Base-by-base conservation (phyloP, 2,888 invertebrate species). In the Abrostola triplasia region DNA sequence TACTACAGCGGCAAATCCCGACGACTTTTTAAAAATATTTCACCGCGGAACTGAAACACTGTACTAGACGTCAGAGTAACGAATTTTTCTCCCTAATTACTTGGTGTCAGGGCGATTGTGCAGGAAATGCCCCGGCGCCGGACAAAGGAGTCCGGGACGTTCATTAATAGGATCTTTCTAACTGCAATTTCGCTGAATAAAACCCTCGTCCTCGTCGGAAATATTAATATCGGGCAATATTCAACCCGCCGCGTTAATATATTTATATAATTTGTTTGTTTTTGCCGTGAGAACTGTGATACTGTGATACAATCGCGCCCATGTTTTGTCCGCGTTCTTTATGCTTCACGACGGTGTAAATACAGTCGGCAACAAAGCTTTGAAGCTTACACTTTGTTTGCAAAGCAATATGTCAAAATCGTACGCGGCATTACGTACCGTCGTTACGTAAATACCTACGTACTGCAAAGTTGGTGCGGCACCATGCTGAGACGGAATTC, bases 141-240 rank as follows among this genome's bases (percentile, higher is more conserved):
- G 89, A 92, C 92, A 93, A 94, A 94, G 89, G 88, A 86, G 82
- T 78, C 84, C 83, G 88, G 88, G 92, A 93, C 94, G 92, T 93
- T 93, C 93, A 94, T 94, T 94, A 94, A 94, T 94, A 94, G 92
- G 90, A 92, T 93, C 93, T 92, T 91, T 92, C 92, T 90, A 92
- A 92, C 92, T 94, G 93, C 93, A 93, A 92, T 92, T 90, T 91
- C 84, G 87, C 88, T 92, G 92, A 93, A 93, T 92, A 92, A 92
- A 92, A 93, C 89, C 80, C 71, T 69, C 84, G 83, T 84, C 83
- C 87, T 84, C 87, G 83, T 83, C 84, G 87, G 91, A 90, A 92
- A 91, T 92, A 94, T 93, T 94, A 93, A 94, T 94, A 93, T 91
- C 90, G 88, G 88, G 80, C 86, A 86, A 88, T 86, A 90, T 91